phyloP scores from a whole-genome alignment of 2,888 invertebrate species.

The Lycaena phlaeas region DNA sequence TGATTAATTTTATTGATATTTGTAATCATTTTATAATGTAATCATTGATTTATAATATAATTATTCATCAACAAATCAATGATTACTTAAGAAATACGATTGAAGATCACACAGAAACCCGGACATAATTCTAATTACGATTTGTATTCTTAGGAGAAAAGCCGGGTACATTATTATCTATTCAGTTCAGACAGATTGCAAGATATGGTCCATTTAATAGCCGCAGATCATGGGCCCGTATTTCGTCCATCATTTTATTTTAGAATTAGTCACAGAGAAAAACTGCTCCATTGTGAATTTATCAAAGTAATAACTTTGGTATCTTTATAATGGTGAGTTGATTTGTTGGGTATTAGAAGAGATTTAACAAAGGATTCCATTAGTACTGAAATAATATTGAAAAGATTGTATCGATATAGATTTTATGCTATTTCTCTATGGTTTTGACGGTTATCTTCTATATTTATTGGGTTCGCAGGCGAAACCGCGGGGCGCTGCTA shows the following conservation, averaged over 20 bases:
- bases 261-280: slow-evolving; percentile 3
- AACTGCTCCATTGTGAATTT: neutral
- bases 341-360: neutral
- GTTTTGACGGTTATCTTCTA: too few species aligned
- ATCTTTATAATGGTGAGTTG: neutral
- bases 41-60: too few species aligned
- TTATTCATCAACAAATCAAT: too few species aligned
- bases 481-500: too few species aligned
- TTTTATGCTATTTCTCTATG: neutral
- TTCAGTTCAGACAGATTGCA: slow-evolving; percentile 45
- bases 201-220: slow-evolving; percentile 52
- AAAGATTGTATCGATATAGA: neutral
- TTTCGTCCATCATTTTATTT: slow-evolving; percentile 17
- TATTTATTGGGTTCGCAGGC: too few species aligned
- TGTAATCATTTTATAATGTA: too few species aligned
- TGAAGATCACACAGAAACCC: too few species aligned
- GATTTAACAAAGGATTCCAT: slow-evolving; percentile 7
- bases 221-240: slow-evolving; percentile 30
- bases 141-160: slow-evolving; percentile 32
- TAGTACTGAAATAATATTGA: neutral
- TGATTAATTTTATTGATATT: too few species aligned
- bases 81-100: too few species aligned
- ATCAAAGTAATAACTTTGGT: neutral
- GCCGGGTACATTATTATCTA: slow-evolving; percentile 41
- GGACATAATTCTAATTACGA: neutral